Evolutionary conservation across 2,888 invertebrate genomes (phyloP), one percentile per base, ranked within the genome.

Genomic region (Ceramica pisi): DNA sequence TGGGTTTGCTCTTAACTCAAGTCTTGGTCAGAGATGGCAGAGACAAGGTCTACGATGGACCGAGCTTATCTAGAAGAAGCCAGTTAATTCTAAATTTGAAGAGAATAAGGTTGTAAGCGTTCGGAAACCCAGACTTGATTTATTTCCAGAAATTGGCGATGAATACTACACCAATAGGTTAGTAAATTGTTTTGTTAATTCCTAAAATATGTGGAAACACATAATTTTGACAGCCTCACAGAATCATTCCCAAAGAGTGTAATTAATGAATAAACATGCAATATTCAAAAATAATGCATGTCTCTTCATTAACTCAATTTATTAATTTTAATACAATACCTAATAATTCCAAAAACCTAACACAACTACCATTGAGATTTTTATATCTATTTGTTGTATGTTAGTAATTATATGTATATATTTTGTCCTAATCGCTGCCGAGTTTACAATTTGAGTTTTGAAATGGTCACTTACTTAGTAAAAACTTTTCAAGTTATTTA

Each of bases 301-400:
- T 62, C 35, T 59, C n/a, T 23, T 51, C 21, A 23, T 38, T 61
- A 35, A 61, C 8, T 38, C n/a, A 53, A 79, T 75, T 70, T 66
- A 68, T 61, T 64, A 21, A 78, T 68, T 67, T 78, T 74, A 64
- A 65, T 71, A 84, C 69, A 75, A 80, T 79, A 83, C 75, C 84
- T 86, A 88, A 81, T 84, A 88, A 87, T 86, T 87, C 83, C 85
- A 67, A 90, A 88, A 84, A 78, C 71, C 90, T 90, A 91, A 90
- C 86, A 89, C 85, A 72, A 59, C 91, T 92, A 91, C 90, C 90
- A 90, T 82, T 81, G 92, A 92, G 92, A 92, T 89, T 90, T 91
- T 88, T 87, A 87, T 87, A 87, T 87, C 88, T 88, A 86, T 77
- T 53, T 68, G 53, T 61, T 73, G n/a, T 75, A 74, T 76, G 41